phyloP scores from a whole-genome alignment of 2,888 invertebrate species.

The Dysmachus trigonus region DNA sequence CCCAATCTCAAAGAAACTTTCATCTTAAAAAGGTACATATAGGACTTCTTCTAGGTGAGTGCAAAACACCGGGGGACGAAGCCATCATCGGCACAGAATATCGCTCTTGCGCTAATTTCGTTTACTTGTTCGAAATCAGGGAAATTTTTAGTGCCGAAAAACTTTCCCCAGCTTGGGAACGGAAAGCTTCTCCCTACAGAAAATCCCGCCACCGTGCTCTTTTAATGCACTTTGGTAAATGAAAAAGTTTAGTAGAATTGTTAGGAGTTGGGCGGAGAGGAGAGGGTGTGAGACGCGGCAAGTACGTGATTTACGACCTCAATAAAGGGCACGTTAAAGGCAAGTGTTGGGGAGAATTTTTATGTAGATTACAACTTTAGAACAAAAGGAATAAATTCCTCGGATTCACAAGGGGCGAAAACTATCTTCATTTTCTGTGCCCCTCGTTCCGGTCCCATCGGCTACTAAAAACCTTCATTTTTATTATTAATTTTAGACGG shows the following conservation, averaged over 20 bases:
- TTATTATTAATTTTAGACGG: background rate
- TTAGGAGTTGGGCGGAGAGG: background rate
- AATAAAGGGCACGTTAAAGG: slow-evolving; percentile 13
- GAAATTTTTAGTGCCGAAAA: background rate
- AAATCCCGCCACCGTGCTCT: background rate
- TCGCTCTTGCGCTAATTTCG: background rate
- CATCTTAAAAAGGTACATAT: background rate
- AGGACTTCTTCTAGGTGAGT: background rate
- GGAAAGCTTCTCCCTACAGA: background rate
- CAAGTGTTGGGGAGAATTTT: slow-evolving; percentile 29
- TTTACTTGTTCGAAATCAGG: background rate
- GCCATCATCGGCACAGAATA: background rate
- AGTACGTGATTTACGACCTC: slow-evolving; percentile 20
- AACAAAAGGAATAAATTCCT: slow-evolving; percentile 30
- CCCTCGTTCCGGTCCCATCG: background rate
- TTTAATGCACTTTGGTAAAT: slow-evolving; percentile 44
- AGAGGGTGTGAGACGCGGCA: background rate
- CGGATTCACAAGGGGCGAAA: background rate
- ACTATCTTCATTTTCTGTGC: background rate
- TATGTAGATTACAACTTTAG: slow-evolving; percentile 34
- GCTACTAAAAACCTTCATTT: no score
- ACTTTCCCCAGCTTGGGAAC: background rate
- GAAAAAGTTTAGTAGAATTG: slow-evolving; percentile 48
- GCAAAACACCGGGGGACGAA: background rate
- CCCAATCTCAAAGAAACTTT: slow-evolving; percentile 4